Conservation (phyloP, 2,888 invertebrate genomes). For the Gerris lacustris region DNA sequence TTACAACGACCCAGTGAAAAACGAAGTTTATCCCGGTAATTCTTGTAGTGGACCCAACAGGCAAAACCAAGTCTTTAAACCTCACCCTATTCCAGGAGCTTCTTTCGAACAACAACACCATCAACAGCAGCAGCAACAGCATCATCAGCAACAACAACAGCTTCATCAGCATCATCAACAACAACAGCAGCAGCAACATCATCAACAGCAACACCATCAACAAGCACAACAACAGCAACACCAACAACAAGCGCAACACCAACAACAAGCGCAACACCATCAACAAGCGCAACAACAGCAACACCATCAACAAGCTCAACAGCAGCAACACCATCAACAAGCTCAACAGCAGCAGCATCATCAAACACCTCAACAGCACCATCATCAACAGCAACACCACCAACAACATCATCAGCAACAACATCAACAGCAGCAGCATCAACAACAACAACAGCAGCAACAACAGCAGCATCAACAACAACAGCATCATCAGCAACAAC, state of each 20-base stretch:
- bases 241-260: background rate
- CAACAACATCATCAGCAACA: constrained; percentile 31
- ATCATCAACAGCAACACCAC: constrained; percentile 38
- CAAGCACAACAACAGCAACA: constrained; percentile 39
- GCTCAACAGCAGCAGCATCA: constrained; percentile 28
- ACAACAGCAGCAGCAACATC: constrained; percentile 37
- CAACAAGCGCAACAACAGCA: constrained; percentile 39
- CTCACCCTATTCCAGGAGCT: background rate
- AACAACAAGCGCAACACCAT: too few species aligned
- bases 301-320: constrained; percentile 42
- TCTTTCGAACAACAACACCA: background rate
- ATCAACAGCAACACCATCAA: constrained; percentile 49
- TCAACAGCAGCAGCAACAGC: background rate
- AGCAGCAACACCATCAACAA: constrained; percentile 31
- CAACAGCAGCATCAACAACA: constrained; percentile 49
- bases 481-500: constrained; percentile 37
- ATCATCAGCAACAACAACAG: background rate
- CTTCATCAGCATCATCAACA: background rate
- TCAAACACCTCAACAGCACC: constrained; percentile 36
- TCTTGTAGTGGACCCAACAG: constrained; percentile 1
- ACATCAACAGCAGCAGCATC: constrained; percentile 38
- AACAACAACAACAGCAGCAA: constrained; percentile 54
- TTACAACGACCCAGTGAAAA: constrained; percentile 12
- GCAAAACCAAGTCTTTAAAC: background rate
- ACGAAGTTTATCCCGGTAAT: background rate